Percentiles rank a stretch among this genome's conserved stretches.
phyloP scores from a whole-genome alignment of 2,113 vertebrate genomes.

The Equus przewalskii region DNA sequence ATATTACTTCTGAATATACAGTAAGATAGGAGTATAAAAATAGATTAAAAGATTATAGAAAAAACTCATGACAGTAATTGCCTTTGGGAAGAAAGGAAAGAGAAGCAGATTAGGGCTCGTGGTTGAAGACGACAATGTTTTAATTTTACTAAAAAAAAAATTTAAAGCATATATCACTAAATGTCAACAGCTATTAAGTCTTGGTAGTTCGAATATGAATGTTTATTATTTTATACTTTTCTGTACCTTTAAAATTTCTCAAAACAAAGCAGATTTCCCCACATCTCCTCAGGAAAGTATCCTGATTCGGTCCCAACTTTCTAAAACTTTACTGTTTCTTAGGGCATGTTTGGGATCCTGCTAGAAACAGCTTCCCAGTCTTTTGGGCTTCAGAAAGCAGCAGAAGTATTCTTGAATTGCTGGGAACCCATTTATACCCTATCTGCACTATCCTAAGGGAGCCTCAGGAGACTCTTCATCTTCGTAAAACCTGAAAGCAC shows the following conservation, averaged over 20 bases:
- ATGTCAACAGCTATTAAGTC: neutral
- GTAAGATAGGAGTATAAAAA: neutral
- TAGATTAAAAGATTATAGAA: neutral
- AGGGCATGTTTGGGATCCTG: neutral
- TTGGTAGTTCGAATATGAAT: neutral
- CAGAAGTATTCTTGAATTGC: neutral
- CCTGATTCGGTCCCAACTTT: neutral
- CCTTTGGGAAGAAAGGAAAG: slow-evolving; percentile 12
- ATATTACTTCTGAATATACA: neutral
- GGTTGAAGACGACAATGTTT: slow-evolving; percentile 31
- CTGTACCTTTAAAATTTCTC: slow-evolving; percentile 35
- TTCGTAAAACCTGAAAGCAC: slow-evolving; percentile 37
- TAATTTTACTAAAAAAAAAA: slow-evolving; percentile 34
- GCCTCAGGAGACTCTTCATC: neutral
- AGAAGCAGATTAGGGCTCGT: neutral
- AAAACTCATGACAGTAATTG: neutral
- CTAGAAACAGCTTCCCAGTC: neutral
- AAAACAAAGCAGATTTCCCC: slow-evolving; percentile 5
- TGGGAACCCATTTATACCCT: neutral
- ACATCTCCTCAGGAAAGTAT: neutral
- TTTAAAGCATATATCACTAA: neutral
- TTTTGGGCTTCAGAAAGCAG: neutral
- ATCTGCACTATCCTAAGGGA: neutral
- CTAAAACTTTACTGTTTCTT: neutral
- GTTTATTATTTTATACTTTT: neutral